Base-by-base conservation (phyloP, 2,888 invertebrate genomes). In the Galerucella nymphaeae region DNA sequence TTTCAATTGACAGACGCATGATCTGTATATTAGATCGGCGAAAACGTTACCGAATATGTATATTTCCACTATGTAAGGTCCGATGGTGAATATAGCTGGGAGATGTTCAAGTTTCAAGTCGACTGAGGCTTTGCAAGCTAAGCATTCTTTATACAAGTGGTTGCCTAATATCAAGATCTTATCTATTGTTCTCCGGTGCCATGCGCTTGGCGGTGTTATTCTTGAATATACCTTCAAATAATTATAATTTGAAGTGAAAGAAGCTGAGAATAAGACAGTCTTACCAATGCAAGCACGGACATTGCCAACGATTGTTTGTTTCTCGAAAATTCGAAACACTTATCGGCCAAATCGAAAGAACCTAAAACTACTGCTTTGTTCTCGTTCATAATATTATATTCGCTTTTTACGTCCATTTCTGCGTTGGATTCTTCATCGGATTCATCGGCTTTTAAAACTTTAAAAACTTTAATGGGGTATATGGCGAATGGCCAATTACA, bases 291-390 rank as follows among this genome's bases (percentile, higher is more conserved):
- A 8, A 90, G 88, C 0, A 90, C 85, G 0, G 90, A 88, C 73
- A 91, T 90, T 0, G 92, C 86, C 69, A 92, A 81, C 0, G 91
- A 90, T 76, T 92, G 90, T 67, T 91, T 89, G 77, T 88, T 90
- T 71, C 89, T 88, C 0, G 89, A 87, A 13, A 89, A 89, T 77
- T 89, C 89, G 76, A 91, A 91, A 79, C 89, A 90, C 73, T 88
- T 85, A 78, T 90, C 90, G 0, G 88, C 89, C 71, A 90, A 84
- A 84, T 90, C 90, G 85, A 90, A 89, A 20, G 89, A 89, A 5
- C 88, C 91, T 74, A 88, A 87, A 0, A 90, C 88, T 2, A 90
- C 89, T 2, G 90, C 90, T 80, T 89, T 89, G 74, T 87, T 87
- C 76, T 89, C 89, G 75, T 87, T 88, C 14, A 90, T 78, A 58